Conservation (phyloP, 2,797 vertebrate genomes). For the Pseudomugil tenellus region DNA sequence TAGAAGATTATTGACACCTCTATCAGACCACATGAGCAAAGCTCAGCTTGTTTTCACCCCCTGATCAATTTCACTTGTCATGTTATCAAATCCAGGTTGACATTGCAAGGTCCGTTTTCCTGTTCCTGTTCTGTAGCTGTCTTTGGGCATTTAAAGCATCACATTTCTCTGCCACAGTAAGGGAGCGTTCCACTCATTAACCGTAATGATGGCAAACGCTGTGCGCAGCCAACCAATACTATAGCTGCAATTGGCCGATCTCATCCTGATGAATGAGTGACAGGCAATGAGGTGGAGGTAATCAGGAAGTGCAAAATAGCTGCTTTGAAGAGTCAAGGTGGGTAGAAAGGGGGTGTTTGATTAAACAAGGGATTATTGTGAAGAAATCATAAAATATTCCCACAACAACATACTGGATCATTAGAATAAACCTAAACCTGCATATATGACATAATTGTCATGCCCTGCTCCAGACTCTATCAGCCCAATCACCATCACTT, state of each 20-base stretch:
- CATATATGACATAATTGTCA: conserved; percentile 17
- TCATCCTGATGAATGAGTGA: conserved; percentile 59
- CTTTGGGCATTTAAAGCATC: conserved; percentile 68
- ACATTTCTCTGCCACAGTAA: conserved; percentile 62
- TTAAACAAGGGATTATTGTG: conserved; percentile 11
- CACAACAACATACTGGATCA: conserved; percentile 7
- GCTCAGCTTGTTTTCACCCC: conserved; percentile 36
- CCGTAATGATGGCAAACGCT: conserved; percentile 60
- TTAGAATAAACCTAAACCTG: conserved; percentile 10
- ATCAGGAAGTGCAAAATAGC: conserved; percentile 37
- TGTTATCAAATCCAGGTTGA: conserved; percentile 66
- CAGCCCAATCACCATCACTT: too few relatives aligned
- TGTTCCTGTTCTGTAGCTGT: conserved; percentile 58
- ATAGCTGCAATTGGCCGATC: conserved; percentile 55
- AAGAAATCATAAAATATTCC: conserved; percentile 15
- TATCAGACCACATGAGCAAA: conserved; percentile 27
- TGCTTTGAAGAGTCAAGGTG: conserved; percentile 46
- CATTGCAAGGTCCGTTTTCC: conserved; percentile 70
- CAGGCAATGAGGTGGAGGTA: conserved; percentile 37
- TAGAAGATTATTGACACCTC: conserved; percentile 45
- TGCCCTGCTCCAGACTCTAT: too few relatives aligned
- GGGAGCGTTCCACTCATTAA: conserved; percentile 67
- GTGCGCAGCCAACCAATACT: conserved; percentile 55
- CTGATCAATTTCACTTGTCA: conserved; percentile 60
- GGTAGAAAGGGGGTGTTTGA: conserved; percentile 50